Evolutionary conservation across 2,113 vertebrate species (phyloP).

Genomic region (Mormyrus lacerda): DNA sequence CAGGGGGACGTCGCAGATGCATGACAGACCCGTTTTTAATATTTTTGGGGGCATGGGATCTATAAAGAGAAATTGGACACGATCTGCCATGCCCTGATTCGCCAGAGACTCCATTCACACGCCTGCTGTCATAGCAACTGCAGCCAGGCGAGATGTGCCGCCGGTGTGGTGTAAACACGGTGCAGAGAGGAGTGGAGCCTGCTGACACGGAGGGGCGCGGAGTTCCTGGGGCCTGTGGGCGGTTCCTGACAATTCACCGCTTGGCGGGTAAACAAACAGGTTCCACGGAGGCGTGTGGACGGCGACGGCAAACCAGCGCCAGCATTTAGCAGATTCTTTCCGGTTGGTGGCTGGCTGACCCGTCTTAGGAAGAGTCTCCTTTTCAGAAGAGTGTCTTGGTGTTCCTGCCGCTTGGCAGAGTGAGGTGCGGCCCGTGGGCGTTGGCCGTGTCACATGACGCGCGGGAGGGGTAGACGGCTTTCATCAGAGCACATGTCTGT

Average conservation of each 20-base stretch:
- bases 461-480: not conserved
- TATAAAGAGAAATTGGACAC: not conserved
- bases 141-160: conserved; percentile 36
- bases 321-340: not conserved
- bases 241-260: not conserved
- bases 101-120: conserved; percentile 22
- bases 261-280: not conserved
- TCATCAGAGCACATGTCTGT: not conserved
- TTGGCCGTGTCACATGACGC: not conserved
- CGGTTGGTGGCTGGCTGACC: not conserved
- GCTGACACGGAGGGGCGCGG: conserved; percentile 1
- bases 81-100: conserved; percentile 23
- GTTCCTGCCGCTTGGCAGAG: not conserved
- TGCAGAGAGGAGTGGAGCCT: conserved; percentile 23
- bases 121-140: conserved; percentile 51
- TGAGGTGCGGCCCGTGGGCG: not conserved
- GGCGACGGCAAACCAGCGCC: not conserved
- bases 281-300: not conserved
- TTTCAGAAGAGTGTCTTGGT: not conserved
- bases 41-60: not conserved
- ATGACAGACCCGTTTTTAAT: not conserved
- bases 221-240: conserved; percentile 13
- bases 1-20: not conserved
- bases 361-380: not conserved
- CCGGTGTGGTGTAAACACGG: conserved; percentile 34